phyloP scores from a whole-genome alignment of 2,797 vertebrate genomes.

The Acanthurus lineatus region DNA sequence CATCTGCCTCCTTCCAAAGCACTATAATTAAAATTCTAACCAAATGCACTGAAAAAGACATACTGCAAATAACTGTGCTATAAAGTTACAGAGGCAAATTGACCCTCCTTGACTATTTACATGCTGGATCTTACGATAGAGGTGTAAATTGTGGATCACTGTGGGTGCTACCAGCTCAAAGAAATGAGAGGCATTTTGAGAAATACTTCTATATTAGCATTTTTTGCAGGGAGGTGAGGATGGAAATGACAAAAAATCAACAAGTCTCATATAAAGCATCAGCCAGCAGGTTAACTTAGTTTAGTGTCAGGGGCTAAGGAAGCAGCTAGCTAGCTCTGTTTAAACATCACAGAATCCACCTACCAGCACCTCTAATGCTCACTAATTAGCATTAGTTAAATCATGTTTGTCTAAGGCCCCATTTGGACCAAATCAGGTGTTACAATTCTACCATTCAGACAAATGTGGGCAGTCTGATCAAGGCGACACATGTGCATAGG shows the following conservation, averaged over 20 bases:
- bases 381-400: background rate
- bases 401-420: background rate
- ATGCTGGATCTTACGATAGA: background rate
- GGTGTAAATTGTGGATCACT: background rate
- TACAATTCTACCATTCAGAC: too few species aligned
- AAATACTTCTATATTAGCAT: background rate
- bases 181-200: background rate
- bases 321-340: background rate
- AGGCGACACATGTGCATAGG: too few species aligned
- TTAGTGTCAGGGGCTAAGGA: background rate
- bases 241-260: background rate
- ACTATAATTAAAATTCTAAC: conserved; percentile 54
- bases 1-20: conserved; percentile 62
- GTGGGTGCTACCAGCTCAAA: background rate
- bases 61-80: background rate
- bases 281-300: background rate
- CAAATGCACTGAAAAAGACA: conserved; percentile 23
- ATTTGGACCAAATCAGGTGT: too few species aligned
- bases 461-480: too few species aligned
- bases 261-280: background rate
- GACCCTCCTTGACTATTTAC: background rate
- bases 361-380: background rate
- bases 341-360: background rate
- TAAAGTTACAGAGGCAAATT: conserved; percentile 10
- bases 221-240: background rate